Base-by-base conservation (phyloP, 1,140 invertebrate genomes). In the Pogonomyrmex barbatus region DNA sequence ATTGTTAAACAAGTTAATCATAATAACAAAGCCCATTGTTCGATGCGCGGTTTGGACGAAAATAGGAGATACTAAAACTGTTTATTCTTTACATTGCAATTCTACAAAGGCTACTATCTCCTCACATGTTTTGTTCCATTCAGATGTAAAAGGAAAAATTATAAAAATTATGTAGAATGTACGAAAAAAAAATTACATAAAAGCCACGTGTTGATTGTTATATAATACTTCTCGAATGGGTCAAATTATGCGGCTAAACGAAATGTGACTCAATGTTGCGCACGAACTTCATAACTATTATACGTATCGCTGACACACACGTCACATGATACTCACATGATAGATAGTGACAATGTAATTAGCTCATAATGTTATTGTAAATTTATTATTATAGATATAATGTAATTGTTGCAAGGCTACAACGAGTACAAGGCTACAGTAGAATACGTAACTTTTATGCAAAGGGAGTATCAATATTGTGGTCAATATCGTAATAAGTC, bases 191-290 rank as follows among this genome's bases (percentile, higher is more conserved):
- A 33, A 58, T 82, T 68, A 79, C 36, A 17, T 45, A 45, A 47
- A 81, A 81, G 36, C 14, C 52, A 68, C 63, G 39, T 58, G 50
- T 58, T 50, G 14, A 42, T 36, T 70, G 65, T 81, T 81, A 70
- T 70, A 58, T 56, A 81, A 81, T 30, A 10, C 36, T 33, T 45
- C 14, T 45, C 52, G 17, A 1, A 36, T 47, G 36, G n/a, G n/a
- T 81, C 24, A 58, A 56, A 70, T 45, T 70, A 9, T 81, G 24
- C 8, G 70, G 39, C 50, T 17, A 81, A 70, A 58, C 52, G 78
- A 70, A 81, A 81, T 70, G 8, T 70, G 78, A 81, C 10, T 54
- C 77, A 39, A 24, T 24, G 24, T 67, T 52, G 77, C 24, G 42
- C 50, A 45, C 63, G 42, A 39, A 56, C 42, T 14, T 9, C 9